These are phyloP conservation scores for Ophthalmolycus amberensis DNA, from an alignment of 2,113 vertebrate species.

Conservation along the genomic window DNA sequence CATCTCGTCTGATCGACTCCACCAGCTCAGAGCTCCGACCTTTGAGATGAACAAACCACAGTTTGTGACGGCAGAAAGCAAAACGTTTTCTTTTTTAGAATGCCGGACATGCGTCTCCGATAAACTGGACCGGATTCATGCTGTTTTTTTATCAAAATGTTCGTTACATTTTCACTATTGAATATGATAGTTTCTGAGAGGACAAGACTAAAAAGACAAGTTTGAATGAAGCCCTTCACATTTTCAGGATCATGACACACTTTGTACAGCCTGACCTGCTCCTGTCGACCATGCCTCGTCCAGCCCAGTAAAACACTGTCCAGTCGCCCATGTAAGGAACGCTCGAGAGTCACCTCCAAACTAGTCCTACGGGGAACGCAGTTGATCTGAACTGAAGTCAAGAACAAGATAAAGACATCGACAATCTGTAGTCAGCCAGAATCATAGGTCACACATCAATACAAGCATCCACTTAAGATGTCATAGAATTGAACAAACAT, in stretches of 20 bases:
- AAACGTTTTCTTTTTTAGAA: neutral
- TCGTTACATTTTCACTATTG: neutral
- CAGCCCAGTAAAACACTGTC: slow-evolving; percentile 81
- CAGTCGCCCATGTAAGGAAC: slow-evolving; percentile 51
- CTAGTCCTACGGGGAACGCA: slow-evolving; percentile 72
- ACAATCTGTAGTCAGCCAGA: neutral
- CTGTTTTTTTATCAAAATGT: neutral
- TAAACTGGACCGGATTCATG: neutral
- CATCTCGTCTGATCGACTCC: slow-evolving; percentile 72
- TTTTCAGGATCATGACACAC: neutral
- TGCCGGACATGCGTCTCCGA: neutral
- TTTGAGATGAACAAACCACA: slow-evolving; percentile 38
- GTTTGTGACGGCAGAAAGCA: neutral
- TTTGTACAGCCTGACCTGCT: slow-evolving; percentile 70
- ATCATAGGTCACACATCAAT: neutral
- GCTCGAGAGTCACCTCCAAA: slow-evolving; percentile 75
- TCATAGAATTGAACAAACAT: neutral
- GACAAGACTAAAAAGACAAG: neutral
- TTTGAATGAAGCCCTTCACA: neutral
- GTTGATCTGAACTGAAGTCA: slow-evolving; percentile 79
- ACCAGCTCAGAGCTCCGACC: slow-evolving; percentile 77
- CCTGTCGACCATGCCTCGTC: slow-evolving; percentile 74
- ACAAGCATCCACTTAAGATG: neutral
- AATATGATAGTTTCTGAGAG: neutral
- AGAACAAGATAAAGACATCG: slow-evolving; percentile 4